A percentile compares a stretch with the other conserved stretches of the same genome.
Evolutionary conservation across 2,888 invertebrate species (phyloP).

Genomic region (Gasteruption jaculator): DNA sequence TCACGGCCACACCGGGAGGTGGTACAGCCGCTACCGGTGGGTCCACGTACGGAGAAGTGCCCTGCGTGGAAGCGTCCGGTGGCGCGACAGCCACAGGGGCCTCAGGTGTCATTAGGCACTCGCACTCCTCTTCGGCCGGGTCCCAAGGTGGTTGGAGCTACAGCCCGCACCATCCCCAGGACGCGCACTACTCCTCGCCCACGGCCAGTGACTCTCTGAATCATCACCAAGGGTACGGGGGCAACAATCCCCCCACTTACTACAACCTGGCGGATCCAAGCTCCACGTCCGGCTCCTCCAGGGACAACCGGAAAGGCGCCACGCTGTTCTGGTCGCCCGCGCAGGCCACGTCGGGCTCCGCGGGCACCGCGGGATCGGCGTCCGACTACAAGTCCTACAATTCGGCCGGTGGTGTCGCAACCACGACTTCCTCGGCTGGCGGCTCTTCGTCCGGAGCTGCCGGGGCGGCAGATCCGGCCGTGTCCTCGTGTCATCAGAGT

Average conservation of each 20-base stretch:
- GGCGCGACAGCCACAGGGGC: conserved; percentile 54
- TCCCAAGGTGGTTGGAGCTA: conserved; percentile 66
- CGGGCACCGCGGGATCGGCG: conserved; percentile 50
- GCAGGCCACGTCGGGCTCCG: conserved; percentile 50
- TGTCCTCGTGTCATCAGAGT: conserved; percentile 64
- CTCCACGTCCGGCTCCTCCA: conserved; percentile 54
- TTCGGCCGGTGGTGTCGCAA: conserved; percentile 55
- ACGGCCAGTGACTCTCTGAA: conserved; percentile 58
- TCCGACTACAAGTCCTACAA: conserved; percentile 56
- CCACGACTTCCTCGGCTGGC: conserved; percentile 55
- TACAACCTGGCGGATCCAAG: conserved; percentile 66
- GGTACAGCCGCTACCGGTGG: conserved; percentile 47
- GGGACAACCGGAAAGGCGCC: conserved; percentile 57
- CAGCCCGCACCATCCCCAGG: conserved; percentile 58
- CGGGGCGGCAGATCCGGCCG: conserved; percentile 54
- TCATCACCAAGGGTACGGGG: conserved; percentile 64
- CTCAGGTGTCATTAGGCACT: conserved; percentile 73
- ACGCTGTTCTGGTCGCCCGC: conserved; percentile 68
- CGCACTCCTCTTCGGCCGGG: conserved; percentile 51
- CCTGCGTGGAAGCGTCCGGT: conserved; percentile 54
- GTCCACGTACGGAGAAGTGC: conserved; percentile 48
- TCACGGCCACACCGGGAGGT: conserved; percentile 57
- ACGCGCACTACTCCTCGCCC: conserved; percentile 47
- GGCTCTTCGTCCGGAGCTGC: conserved; percentile 50
- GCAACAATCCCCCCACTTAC: conserved; percentile 64